Conservation (phyloP, 2,888 invertebrate genomes). For the Mimumesa dahlbomi region DNA sequence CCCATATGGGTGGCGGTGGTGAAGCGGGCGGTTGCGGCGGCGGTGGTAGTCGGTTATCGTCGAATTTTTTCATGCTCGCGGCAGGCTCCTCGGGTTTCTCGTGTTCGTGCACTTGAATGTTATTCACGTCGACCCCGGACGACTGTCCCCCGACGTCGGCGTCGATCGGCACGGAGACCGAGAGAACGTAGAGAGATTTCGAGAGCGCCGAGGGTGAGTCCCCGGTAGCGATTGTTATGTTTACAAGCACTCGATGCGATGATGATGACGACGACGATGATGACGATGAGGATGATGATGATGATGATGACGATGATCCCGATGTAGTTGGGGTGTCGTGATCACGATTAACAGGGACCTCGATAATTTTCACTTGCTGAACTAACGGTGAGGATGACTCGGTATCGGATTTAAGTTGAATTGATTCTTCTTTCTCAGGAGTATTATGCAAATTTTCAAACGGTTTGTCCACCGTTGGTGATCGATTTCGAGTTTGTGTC, state of each 20-base stretch:
- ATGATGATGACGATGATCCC: slow-evolving; percentile 21
- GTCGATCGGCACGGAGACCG: slow-evolving; percentile 89
- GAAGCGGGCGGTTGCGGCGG: slow-evolving; percentile 76
- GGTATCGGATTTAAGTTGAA: slow-evolving; percentile 7
- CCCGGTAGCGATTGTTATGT: slow-evolving; percentile 90
- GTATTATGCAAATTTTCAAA: slow-evolving; percentile 28
- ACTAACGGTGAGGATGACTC: slow-evolving; percentile 28
- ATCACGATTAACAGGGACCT: slow-evolving; percentile 52
- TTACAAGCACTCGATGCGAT: slow-evolving; percentile 87
- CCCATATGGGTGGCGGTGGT: slow-evolving; percentile 79
- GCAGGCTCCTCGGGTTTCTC: slow-evolving; percentile 14
- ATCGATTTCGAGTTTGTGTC: slow-evolving; percentile 19
- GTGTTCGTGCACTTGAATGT: slow-evolving; percentile 74
- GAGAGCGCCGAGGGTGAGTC: slow-evolving; percentile 81
- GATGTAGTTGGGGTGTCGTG: slow-evolving; percentile 57
- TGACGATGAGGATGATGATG: slow-evolving; percentile 56
- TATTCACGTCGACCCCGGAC: slow-evolving; percentile 83
- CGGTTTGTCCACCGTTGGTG: background rate
- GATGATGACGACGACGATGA: slow-evolving; percentile 31
- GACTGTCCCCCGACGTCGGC: slow-evolving; percentile 75
- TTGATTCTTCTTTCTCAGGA: slow-evolving; percentile 9
- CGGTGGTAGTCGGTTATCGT: slow-evolving; percentile 70
- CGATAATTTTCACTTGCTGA: slow-evolving; percentile 56
- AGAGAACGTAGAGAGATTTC: slow-evolving; percentile 89
- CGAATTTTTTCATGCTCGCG: slow-evolving; percentile 30